phyloP scores from a whole-genome alignment of 2,888 invertebrate species.

The Prosapia bicincta region DNA sequence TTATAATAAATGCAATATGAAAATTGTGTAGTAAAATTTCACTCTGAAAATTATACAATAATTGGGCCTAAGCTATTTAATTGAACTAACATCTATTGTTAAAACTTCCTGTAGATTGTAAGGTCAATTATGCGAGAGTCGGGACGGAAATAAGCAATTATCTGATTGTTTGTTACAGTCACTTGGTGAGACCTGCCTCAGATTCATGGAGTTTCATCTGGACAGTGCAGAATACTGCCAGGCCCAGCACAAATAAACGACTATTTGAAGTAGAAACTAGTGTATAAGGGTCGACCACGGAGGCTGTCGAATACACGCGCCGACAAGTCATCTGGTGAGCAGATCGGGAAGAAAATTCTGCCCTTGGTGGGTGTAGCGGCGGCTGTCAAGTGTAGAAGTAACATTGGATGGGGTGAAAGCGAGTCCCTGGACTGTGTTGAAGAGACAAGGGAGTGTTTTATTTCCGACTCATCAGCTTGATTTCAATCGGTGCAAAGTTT shows the following conservation, averaged over 20 bases:
- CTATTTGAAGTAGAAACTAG: not conserved
- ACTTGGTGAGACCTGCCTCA: constrained; percentile 83
- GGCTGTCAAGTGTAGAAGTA: constrained; percentile 40
- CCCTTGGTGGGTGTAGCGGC: constrained; percentile 42
- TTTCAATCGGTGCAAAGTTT: constrained; percentile 26
- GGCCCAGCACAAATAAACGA: constrained; percentile 93
- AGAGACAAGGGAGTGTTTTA: constrained; percentile 34
- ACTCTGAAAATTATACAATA: too few species aligned
- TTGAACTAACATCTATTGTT: not conserved
- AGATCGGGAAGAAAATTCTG: constrained; percentile 39
- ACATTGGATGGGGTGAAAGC: constrained; percentile 31
- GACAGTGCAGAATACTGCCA: constrained; percentile 98
- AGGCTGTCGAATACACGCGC: constrained; percentile 28
- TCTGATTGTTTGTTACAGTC: constrained; percentile 59
- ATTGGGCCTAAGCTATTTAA: too few species aligned
- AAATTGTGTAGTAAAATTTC: too few species aligned
- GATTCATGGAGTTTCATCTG: constrained; percentile 98
- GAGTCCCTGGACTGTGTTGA: constrained; percentile 10
- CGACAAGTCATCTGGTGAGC: constrained; percentile 40
- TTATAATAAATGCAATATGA: too few species aligned
- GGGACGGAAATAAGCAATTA: not conserved
- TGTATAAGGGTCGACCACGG: constrained; percentile 4
- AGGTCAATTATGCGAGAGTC: not conserved
- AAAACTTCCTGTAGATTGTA: not conserved
- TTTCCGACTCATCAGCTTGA: constrained; percentile 40